Conservation (phyloP, 1,140 invertebrate species). For the Leptestheria dahalacensis region DNA sequence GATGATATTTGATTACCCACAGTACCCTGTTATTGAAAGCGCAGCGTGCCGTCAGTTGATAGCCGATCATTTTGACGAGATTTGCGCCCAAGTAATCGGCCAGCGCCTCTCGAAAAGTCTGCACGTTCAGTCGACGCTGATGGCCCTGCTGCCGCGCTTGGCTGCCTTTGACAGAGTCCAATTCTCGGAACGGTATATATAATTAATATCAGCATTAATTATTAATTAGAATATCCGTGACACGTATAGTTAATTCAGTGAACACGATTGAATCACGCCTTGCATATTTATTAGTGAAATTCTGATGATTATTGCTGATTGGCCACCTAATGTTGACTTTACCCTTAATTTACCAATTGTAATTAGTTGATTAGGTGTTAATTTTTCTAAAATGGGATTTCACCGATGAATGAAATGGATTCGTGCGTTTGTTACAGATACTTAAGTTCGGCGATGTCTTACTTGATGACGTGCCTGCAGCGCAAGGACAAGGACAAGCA, state of each 20-base stretch:
- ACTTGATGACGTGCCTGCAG: conserved; percentile 56
- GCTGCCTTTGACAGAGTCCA: conserved; percentile 77
- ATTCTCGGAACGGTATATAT: conserved; percentile 40
- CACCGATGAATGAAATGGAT: not conserved
- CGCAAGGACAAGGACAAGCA: conserved; percentile 67
- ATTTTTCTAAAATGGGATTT: not conserved
- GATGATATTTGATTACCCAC: conserved; percentile 5
- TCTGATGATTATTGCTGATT: too few relatives aligned
- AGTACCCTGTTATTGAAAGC: conserved; percentile 54
- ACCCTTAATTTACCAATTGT: too few relatives aligned
- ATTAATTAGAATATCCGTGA: too few relatives aligned
- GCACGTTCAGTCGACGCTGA: conserved; percentile 73
- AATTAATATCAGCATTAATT: too few relatives aligned
- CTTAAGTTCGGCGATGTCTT: conserved; percentile 55
- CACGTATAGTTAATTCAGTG: too few relatives aligned
- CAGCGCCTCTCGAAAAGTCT: conserved; percentile 54
- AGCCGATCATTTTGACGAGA: conserved; percentile 63
- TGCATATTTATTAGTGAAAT: too few relatives aligned
- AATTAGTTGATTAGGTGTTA: too few relatives aligned
- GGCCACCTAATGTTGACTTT: too few relatives aligned
- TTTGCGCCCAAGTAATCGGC: conserved; percentile 59
- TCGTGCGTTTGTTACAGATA: conserved; percentile 37
- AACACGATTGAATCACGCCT: too few relatives aligned
- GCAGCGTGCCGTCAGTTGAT: conserved; percentile 71
- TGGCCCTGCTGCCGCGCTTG: conserved; percentile 80